phyloP scores from a whole-genome alignment of 2,113 vertebrate genomes.

The Leptodactylus fuscus region DNA sequence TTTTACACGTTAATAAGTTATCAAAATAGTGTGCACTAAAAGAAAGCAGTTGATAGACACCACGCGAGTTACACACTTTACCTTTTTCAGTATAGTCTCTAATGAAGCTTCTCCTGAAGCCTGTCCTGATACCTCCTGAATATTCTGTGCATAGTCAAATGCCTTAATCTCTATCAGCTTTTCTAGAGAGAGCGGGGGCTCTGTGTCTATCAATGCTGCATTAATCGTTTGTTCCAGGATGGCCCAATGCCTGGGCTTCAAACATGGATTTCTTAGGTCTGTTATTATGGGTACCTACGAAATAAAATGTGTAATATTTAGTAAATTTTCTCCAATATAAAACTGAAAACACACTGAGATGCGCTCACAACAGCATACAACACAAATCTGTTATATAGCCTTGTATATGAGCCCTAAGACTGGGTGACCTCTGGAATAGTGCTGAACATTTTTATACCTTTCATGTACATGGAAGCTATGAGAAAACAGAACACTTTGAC shows the following conservation, averaged over 20 bases:
- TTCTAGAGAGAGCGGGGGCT: constrained; percentile 73
- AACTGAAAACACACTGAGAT: background rate
- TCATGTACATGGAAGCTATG: background rate
- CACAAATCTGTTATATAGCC: background rate
- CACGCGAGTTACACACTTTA: constrained; percentile 58
- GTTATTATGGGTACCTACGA: constrained; percentile 79
- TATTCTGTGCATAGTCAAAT: constrained; percentile 76
- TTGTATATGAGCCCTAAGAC: no score
- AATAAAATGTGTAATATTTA: no score
- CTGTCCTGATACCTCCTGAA: constrained; percentile 84
- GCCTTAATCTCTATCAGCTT: constrained; percentile 71
- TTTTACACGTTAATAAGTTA: no score
- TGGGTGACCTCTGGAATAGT: no score
- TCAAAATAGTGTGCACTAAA: background rate
- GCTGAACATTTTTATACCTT: background rate
- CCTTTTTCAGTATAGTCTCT: constrained; percentile 80
- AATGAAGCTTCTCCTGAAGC: constrained; percentile 84
- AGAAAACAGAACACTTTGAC: background rate
- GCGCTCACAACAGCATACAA: background rate
- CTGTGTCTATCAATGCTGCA: constrained; percentile 65
- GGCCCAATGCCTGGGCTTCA: constrained; percentile 80
- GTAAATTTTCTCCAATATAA: background rate
- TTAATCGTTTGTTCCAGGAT: constrained; percentile 75
- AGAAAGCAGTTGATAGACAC: no score
- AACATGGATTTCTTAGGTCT: constrained; percentile 78